Conservation (phyloP, 2,888 invertebrate genomes). For the Listrodromus nycthemerus region DNA sequence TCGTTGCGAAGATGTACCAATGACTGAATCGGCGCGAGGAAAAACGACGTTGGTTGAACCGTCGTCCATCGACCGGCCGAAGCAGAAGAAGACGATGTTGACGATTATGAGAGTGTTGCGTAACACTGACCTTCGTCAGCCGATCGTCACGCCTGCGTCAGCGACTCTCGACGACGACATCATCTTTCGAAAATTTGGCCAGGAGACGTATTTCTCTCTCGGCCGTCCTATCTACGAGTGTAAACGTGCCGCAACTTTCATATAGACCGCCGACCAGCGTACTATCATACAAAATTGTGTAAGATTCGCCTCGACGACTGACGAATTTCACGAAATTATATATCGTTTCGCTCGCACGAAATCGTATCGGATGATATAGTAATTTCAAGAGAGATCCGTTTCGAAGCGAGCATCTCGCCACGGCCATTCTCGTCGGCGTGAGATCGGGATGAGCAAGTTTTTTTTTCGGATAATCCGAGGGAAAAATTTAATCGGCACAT, state of each 20-base stretch:
- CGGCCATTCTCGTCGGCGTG: neutral
- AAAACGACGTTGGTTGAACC: slow-evolving; percentile 21
- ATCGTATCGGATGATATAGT: neutral
- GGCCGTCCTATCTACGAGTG: slow-evolving; percentile 9
- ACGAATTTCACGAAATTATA: neutral
- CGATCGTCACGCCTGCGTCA: slow-evolving; percentile 77
- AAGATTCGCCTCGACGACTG: slow-evolving; percentile 29
- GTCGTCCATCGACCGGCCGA: slow-evolving; percentile 39
- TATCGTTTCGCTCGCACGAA: neutral
- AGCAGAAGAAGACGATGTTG: slow-evolving; percentile 51
- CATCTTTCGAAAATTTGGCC: slow-evolving; percentile 63
- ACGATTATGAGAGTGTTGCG: slow-evolving; percentile 74
- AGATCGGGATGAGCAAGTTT: neutral
- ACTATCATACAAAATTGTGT: slow-evolving; percentile 33
- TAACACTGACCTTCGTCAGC: slow-evolving; percentile 81
- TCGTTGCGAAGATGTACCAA: neutral
- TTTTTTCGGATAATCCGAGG: neutral
- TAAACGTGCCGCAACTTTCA: slow-evolving; percentile 31
- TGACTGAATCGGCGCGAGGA: neutral
- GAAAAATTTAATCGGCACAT: slow-evolving; percentile 15
- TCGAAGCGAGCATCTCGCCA: neutral
- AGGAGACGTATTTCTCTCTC: slow-evolving; percentile 22
- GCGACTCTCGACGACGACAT: slow-evolving; percentile 68
- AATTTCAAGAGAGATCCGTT: neutral
- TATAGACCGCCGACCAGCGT: slow-evolving; percentile 10